These are phyloP conservation scores for Rhinolophus sinicus DNA, from an alignment of 2,113 vertebrate species.

Conservation along the genomic window DNA sequence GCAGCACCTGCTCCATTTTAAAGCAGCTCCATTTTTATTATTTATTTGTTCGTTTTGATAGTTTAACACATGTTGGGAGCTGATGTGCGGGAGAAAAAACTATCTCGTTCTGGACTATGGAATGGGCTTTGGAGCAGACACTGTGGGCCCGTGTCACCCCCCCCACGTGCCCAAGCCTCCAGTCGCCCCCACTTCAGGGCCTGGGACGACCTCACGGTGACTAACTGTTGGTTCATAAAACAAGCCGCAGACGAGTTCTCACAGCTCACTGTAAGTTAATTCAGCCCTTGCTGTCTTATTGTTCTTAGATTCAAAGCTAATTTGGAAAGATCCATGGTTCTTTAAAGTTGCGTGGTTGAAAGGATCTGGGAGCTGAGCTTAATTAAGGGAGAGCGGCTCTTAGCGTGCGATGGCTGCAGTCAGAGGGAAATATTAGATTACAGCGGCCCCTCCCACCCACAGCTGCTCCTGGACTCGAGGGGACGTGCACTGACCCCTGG, in stretches of 20 bases:
- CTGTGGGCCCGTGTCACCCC: not conserved
- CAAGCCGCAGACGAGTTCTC: not conserved
- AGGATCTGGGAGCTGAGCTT: conserved; percentile 18
- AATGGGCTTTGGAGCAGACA: not conserved
- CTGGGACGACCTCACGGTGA: accelerated
- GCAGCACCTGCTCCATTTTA: not conserved
- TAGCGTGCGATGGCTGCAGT: not conserved
- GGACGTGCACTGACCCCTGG: not conserved
- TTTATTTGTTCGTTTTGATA: not conserved
- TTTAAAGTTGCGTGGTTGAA: conserved; percentile 41
- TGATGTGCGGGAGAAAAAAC: not conserved
- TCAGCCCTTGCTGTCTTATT: not conserved
- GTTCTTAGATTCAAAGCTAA: conserved; percentile 46
- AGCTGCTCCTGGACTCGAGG: not conserved
- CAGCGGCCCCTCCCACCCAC: not conserved
- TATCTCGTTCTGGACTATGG: accelerated
- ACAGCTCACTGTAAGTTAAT: conserved; percentile 46
- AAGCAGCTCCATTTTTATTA: not conserved
- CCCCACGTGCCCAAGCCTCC: not conserved
- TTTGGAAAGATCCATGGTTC: conserved; percentile 63
- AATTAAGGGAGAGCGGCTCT: conserved; percentile 40
- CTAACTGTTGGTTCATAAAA: not conserved
- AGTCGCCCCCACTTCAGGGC: not conserved
- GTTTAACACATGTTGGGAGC: not conserved
- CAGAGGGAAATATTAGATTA: conserved; percentile 60